Conservation (phyloP, 2,888 invertebrate genomes). For the Busseola fusca region DNA sequence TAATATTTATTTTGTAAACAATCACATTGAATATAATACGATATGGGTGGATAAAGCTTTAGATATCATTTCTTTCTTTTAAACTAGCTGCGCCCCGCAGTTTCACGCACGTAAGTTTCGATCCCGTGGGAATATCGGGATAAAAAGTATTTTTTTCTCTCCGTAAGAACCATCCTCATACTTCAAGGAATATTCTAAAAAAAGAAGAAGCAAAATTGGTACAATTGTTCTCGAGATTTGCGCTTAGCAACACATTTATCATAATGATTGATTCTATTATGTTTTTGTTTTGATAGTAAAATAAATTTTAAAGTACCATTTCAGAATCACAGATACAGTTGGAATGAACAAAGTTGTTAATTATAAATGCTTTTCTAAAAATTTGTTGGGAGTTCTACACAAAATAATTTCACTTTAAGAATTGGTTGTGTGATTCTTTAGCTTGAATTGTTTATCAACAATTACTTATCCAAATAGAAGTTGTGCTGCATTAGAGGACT, state of each 20-base stretch:
- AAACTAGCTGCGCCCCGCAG: too few species aligned
- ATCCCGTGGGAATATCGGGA: too few species aligned
- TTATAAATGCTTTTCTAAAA: neutral
- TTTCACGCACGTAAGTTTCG: too few species aligned
- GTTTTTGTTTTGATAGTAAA: neutral
- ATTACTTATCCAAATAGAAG: neutral
- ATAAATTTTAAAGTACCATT: neutral
- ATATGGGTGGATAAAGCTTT: conserved; percentile 7
- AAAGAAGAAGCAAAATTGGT: too few species aligned
- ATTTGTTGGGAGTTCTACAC: neutral
- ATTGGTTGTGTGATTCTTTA: neutral
- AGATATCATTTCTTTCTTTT: too few species aligned
- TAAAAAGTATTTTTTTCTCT: too few species aligned
- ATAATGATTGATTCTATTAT: conserved; percentile 5
- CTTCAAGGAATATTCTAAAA: too few species aligned
- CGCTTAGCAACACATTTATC: too few species aligned
- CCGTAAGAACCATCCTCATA: too few species aligned
- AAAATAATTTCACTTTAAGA: neutral
- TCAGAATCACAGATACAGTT: neutral
- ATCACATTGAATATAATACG: neutral
- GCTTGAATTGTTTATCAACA: neutral
- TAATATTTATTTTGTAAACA: conserved; percentile 21
- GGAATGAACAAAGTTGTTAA: neutral
- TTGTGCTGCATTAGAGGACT: neutral
- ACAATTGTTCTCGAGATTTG: too few species aligned